Evolutionary conservation across 2,113 vertebrate genomes (phyloP).

Genomic region (Gymnogyps californianus): DNA sequence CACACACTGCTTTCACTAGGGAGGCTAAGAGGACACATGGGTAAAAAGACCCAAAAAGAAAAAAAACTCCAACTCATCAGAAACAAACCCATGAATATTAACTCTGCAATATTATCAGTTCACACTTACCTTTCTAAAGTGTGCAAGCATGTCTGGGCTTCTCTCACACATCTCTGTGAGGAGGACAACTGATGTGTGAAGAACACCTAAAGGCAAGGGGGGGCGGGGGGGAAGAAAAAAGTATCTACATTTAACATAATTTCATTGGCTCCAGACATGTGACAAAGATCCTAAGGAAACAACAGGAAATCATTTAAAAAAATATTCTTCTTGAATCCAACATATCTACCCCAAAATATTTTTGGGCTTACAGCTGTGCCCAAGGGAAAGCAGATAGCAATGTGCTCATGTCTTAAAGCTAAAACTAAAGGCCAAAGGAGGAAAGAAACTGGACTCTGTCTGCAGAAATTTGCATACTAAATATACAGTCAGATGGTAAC

Average conservation of each 20-base stretch:
- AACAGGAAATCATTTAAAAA: background rate
- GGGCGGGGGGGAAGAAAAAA: background rate
- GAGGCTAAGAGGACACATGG: background rate
- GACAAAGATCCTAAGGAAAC: background rate
- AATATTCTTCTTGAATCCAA: background rate
- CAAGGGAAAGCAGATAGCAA: background rate
- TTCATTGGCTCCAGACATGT: background rate
- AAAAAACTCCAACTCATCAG: background rate
- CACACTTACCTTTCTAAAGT: conserved; percentile 93
- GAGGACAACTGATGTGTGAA: conserved; percentile 97
- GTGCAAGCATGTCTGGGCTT: conserved; percentile 97
- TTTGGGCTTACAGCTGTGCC: background rate
- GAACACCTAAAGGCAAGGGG: conserved; percentile 81
- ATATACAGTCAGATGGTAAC: background rate
- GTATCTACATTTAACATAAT: background rate
- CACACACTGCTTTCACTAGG: background rate
- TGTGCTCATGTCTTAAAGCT: background rate
- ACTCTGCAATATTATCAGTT: background rate
- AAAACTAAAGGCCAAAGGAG: background rate
- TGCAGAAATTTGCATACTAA: background rate
- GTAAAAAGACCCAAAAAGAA: background rate
- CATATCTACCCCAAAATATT: background rate
- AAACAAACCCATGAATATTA: background rate
- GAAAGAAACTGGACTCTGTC: background rate
- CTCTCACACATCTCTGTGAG: conserved; percentile 99